Conservation (phyloP, 2,797 vertebrate genomes). For the Poecile montanus region DNA sequence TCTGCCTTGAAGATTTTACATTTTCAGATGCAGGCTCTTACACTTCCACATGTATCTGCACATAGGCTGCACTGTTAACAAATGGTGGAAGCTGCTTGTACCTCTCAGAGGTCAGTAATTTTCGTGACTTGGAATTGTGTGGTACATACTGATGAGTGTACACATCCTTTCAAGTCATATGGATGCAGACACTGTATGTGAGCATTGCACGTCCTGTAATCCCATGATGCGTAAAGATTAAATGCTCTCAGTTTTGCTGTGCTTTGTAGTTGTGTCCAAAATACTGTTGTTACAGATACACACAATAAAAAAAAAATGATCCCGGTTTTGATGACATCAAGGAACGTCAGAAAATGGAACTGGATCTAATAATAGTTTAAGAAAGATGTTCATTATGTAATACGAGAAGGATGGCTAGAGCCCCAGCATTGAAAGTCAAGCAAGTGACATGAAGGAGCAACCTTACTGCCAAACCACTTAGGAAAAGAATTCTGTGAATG, state of each 20-base stretch:
- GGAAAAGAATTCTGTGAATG: conserved; percentile 43
- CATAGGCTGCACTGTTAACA: background rate
- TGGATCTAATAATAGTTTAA: conserved; percentile 62
- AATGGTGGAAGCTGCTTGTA: background rate
- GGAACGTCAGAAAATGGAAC: conserved; percentile 31
- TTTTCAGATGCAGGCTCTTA: background rate
- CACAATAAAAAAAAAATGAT: conserved; percentile 28
- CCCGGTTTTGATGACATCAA: conserved; percentile 34
- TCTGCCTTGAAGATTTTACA: background rate
- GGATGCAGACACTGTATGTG: background rate
- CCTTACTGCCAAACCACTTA: conserved; percentile 34
- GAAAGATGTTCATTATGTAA: conserved; percentile 52
- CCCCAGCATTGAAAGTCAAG: conserved; percentile 43
- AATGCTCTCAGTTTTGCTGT: background rate
- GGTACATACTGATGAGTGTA: background rate
- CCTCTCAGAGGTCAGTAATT: conserved; percentile 5
- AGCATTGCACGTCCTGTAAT: background rate
- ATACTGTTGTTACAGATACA: background rate
- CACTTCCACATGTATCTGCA: background rate
- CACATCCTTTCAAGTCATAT: background rate
- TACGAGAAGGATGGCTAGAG: conserved; percentile 39
- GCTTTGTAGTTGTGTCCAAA: conserved; percentile 5
- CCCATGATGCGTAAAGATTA: background rate
- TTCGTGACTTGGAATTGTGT: background rate
- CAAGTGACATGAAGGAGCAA: conserved; percentile 40